Conservation (phyloP, 2,113 vertebrate species). For the Chaetops frenatus region DNA sequence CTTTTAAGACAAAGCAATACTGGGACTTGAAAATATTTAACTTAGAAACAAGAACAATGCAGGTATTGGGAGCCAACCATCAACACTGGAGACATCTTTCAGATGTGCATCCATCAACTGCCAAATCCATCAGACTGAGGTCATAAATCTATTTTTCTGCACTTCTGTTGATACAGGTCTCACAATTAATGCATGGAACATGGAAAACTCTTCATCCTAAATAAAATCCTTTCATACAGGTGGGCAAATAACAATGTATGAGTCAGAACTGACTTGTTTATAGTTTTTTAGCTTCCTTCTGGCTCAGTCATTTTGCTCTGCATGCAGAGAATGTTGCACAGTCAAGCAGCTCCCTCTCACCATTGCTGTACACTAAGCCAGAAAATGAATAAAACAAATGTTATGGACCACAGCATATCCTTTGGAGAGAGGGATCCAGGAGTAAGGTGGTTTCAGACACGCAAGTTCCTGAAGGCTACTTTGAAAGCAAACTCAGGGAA, state of each 20-base stretch:
- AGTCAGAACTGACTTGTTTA: not conserved
- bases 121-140: not conserved
- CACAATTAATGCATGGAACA: not conserved
- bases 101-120: fast-evolving
- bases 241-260: not conserved
- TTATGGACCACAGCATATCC: not conserved
- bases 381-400: not conserved
- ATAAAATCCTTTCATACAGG: not conserved
- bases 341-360: not conserved
- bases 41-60: not conserved
- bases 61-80: not conserved
- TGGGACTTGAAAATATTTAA: not conserved
- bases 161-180: not conserved
- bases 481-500: not conserved
- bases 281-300: not conserved
- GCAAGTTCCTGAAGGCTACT: not conserved
- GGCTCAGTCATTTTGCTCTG: not conserved
- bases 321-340: not conserved
- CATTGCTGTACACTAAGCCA: not conserved
- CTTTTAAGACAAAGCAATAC: not conserved
- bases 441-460: not conserved
- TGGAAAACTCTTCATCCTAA: not conserved
- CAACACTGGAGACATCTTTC: not conserved
- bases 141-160: not conserved
- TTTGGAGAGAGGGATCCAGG: not conserved